Evolutionary conservation across 2,888 invertebrate genomes (phyloP), one percentile per base, ranked within the genome.

Genomic region (Conops quadrifasciatus): DNA sequence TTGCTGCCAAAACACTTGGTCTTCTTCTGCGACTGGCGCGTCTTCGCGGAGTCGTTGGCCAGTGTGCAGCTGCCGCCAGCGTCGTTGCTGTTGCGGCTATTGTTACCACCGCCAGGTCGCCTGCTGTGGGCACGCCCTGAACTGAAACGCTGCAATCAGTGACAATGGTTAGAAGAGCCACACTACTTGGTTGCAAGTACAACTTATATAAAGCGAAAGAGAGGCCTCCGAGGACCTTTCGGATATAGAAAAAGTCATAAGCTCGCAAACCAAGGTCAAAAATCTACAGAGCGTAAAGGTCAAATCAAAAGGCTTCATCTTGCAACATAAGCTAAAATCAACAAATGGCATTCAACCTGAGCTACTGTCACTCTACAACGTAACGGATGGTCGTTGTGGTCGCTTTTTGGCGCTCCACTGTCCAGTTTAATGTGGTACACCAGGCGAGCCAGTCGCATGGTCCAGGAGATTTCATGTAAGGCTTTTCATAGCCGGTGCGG

Each of bases 1-100:
- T 90, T 90, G 86, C 90, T 89, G 89, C 91, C 81, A 79, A 84
- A 84, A 78, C 84, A 85, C 84, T 85, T 86, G 79, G 78, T 79
- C 72, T 78, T 77, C 72, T 79, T 78, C 78, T 85, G 85, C 72
- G 84, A 83, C 77, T 84, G 84, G 73, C 73, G 76, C 71, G 77
- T 83, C 75, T 49, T 70, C 49, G 74, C 67, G 60, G 73, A 71
- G 65, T 36, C 43, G 56, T 24, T 70, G 60, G 76, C 73, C 45
- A 75, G 73, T 36, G 77, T 13, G 76, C 21, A 75, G 73, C 45
- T 76, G 67, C 76, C 77, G 65, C 76, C 76, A 77, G 77, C 77
- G 30, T 74, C 75, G 49, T 75, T 73, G 72, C 75, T 58, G 21
- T 11, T 21, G n/a, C 21, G 9, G 21, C 53, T 71, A 68, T 68